Evolutionary conservation across 2,113 vertebrate genomes (phyloP).

Genomic region (Channa maculata): DNA sequence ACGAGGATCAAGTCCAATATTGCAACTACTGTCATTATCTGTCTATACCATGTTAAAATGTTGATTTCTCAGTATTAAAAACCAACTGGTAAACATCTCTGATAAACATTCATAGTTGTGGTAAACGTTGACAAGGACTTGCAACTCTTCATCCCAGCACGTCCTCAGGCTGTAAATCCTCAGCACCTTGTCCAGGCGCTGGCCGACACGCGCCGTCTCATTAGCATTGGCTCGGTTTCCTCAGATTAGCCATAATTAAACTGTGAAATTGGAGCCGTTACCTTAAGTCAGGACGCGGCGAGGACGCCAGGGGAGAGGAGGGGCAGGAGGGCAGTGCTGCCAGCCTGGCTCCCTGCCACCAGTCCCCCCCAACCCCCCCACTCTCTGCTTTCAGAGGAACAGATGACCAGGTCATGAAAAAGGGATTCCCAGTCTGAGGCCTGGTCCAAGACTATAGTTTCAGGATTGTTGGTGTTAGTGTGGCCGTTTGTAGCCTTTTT

Average conservation of each 20-base stretch:
- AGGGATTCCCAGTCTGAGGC: constrained; percentile 32
- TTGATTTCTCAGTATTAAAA: not conserved
- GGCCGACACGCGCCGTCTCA: constrained; percentile 77
- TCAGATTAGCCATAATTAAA: constrained; percentile 95
- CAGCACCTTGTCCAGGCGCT: constrained; percentile 57
- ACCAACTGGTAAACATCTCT: not conserved
- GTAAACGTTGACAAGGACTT: not conserved
- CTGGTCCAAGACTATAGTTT: constrained; percentile 15
- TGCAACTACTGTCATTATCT: not conserved
- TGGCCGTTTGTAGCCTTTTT: not conserved
- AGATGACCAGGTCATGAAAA: constrained; percentile 39
- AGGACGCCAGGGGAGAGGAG: constrained; percentile 50
- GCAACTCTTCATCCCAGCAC: constrained; percentile 6
- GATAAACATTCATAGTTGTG: not conserved
- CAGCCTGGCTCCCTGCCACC: constrained; percentile 63
- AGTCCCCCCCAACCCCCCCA: constrained; percentile 24
- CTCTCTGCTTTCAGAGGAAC: constrained; percentile 26
- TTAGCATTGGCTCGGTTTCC: constrained; percentile 88
- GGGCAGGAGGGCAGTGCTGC: not conserved
- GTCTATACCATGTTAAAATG: not conserved
- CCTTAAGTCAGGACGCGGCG: constrained; percentile 86
- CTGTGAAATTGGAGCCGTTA: constrained; percentile 92
- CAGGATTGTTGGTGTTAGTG: not conserved
- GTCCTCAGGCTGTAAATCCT: constrained; percentile 60
- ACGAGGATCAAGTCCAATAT: not conserved